These are phyloP conservation scores for Glandiceps talaboti DNA, from an alignment of 53 echinoderm and acorn worm species.

Conservation along the genomic window DNA sequence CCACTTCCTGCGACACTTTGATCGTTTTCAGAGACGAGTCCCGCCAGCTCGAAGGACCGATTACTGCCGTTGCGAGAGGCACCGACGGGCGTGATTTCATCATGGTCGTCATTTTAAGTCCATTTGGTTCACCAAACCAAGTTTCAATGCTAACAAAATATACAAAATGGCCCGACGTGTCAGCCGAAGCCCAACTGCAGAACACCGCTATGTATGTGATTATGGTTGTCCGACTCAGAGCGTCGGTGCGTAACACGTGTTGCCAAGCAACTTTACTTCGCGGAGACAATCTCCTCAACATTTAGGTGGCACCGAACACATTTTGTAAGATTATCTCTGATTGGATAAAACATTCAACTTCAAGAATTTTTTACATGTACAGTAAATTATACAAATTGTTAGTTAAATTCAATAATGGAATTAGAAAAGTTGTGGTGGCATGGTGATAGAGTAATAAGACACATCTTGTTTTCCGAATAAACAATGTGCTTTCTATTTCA, in stretches of 20 bases:
- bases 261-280: not conserved
- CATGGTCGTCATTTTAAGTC: slow-evolving; percentile 73
- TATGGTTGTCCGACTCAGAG: not conserved
- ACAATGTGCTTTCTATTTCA: too few species aligned
- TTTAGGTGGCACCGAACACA: too few species aligned
- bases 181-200: not conserved
- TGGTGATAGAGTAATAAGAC: too few species aligned
- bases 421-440: too few species aligned
- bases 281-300: slow-evolving; percentile 1
- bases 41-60: slow-evolving; percentile 88
- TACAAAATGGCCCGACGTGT: not conserved
- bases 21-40: slow-evolving; percentile 88
- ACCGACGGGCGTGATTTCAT: slow-evolving; percentile 47
- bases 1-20: slow-evolving; percentile 81
- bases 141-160: too few species aligned
- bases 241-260: not conserved
- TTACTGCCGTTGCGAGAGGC: slow-evolving; percentile 84
- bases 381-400: too few species aligned
- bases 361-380: too few species aligned
- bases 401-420: too few species aligned
- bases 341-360: too few species aligned
- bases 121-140: too few species aligned
- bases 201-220: not conserved
- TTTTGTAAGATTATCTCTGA: too few species aligned
- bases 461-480: too few species aligned